Conservation (phyloP, 2,113 vertebrate genomes). For the Cheirogaleus medius region DNA sequence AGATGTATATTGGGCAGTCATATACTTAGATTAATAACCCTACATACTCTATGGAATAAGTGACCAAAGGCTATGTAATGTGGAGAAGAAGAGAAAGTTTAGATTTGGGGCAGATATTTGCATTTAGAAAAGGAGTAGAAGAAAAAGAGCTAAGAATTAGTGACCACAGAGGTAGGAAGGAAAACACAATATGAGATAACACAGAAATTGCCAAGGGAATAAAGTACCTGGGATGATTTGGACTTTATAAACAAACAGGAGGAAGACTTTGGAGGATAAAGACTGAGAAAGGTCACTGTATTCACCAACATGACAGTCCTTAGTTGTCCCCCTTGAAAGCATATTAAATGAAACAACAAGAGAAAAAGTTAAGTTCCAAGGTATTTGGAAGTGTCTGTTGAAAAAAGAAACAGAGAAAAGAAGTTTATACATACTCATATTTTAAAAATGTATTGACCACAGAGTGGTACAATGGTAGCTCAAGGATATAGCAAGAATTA, state of each 20-base stretch:
- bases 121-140: neutral
- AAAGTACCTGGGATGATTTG: neutral
- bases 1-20: neutral
- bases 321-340: neutral
- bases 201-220: neutral
- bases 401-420: neutral
- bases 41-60: neutral
- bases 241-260: neutral
- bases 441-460: neutral
- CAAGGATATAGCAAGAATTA: neutral
- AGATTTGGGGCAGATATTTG: neutral
- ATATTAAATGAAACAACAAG: neutral
- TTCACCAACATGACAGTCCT: neutral
- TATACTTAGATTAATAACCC: neutral
- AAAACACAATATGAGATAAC: neutral
- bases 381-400: neutral
- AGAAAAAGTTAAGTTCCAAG: neutral
- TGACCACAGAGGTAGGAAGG: neutral
- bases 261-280: neutral
- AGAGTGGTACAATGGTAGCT: neutral
- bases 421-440: neutral
- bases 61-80: neutral
- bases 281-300: neutral
- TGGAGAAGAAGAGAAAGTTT: neutral
- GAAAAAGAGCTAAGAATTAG: neutral